Percentiles rank a stretch among this genome's conserved stretches.
Conservation (phyloP, 2,113 vertebrate genomes). For the Hemicordylus capensis region DNA sequence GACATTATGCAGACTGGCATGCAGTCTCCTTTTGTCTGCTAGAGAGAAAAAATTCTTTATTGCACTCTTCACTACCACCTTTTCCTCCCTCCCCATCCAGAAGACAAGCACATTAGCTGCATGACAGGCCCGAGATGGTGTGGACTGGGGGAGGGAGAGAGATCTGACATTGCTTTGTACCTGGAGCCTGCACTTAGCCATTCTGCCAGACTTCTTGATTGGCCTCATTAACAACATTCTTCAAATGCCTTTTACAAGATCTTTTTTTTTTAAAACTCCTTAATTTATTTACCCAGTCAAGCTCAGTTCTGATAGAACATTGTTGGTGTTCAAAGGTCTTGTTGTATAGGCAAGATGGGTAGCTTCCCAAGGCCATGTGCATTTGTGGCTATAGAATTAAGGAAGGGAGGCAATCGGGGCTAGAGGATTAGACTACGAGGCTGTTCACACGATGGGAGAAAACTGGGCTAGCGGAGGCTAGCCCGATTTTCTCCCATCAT, state of each 20-base stretch:
- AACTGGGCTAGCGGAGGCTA: too few relatives aligned
- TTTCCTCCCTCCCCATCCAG: constrained; percentile 42
- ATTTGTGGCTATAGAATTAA: background rate
- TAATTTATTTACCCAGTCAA: background rate
- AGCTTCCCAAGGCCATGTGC: background rate
- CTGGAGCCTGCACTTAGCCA: background rate
- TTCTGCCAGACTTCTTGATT: background rate
- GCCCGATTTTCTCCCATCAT: too few relatives aligned
- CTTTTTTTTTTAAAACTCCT: background rate
- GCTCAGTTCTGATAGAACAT: background rate
- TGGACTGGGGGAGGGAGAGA: constrained; percentile 10
- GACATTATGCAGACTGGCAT: constrained; percentile 61
- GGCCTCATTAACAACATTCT: constrained; percentile 16
- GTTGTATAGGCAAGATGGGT: background rate
- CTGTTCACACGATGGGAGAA: too few relatives aligned
- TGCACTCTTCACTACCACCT: constrained; percentile 33
- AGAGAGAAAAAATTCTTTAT: constrained; percentile 58
- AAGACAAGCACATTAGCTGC: constrained; percentile 41
- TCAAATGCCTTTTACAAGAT: constrained; percentile 1
- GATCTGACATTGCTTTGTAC: background rate
- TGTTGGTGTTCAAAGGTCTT: background rate
- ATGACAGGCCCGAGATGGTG: background rate
- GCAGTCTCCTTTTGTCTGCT: constrained; percentile 63
- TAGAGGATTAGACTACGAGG: background rate
- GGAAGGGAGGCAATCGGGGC: background rate